Evolutionary conservation across 2,113 vertebrate genomes (phyloP), one percentile per base, ranked within the genome.

Genomic region (Chinchilla lanigera): DNA sequence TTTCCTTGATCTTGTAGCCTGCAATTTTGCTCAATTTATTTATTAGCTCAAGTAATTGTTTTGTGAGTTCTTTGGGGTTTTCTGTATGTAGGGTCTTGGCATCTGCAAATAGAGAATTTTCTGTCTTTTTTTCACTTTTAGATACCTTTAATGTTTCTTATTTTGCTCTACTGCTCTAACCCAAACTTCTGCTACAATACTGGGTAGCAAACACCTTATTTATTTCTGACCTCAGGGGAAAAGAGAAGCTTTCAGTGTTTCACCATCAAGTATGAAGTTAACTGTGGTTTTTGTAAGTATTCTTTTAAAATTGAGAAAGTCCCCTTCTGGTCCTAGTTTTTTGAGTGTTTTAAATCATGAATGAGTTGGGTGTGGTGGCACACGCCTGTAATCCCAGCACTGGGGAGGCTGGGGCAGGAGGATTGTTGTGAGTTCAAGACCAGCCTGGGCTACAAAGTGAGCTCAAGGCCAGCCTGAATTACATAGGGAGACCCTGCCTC

Each of bases 1-100:
- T 93, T 93, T 38, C 7, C 63, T 63, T 81, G n/a, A 89, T 61
- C 41, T 47, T 61, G 3, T 54, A 86, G 26, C 56, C 82, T 85
- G 26, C 41, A 88, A 35, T 30, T 71, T 94, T 75, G 71, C 58
- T 86, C 50, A 94, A 50, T 81, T 96, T 60, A 47, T 61, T 63
- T 61, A 71, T 69, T 89, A 81, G 38, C 85, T 63, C 24, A 89
- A 35, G 33, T 84, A 80, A 12, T 92, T 88, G 38, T n/a, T 86
- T 56, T 65, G 33, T 75, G 19, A 12, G 47, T 26, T 91, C n/a
- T 83, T 56, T 30, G 41, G n/a, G 19, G n/a, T 90, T 73, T 90
- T 93, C 33, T 65, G 1, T 65, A 14, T 75, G 41, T 75, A 75
- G 38, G 11, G 22, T 73, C 19, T 41, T 73, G 22, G 26, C 71